A percentile compares a stretch with the other conserved stretches of the same genome.
Evolutionary conservation across 53 echinoderm and acorn worm species (phyloP).

Genomic region (Hippasteria phrygiana): DNA sequence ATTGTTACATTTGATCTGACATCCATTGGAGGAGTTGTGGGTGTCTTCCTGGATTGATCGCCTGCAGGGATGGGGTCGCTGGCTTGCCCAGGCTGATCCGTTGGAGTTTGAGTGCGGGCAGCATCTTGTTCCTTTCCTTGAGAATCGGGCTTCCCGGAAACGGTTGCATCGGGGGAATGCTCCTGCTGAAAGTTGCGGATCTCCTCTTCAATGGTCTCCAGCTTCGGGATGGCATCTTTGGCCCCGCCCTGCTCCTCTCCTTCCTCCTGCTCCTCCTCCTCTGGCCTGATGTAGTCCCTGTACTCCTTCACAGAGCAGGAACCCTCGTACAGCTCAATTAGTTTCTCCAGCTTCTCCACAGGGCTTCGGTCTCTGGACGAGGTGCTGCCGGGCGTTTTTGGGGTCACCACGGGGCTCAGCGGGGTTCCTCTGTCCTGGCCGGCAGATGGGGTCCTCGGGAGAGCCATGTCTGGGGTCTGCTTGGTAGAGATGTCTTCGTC

Average conservation of each 20-base stretch:
- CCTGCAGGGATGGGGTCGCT: not conserved
- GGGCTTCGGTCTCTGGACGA: constrained; percentile 78
- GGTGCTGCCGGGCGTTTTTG: constrained; percentile 14
- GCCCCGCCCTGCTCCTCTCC: not conserved
- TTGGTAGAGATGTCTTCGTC: constrained; percentile 48
- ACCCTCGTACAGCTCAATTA: constrained; percentile 91
- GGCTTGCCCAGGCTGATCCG: not conserved
- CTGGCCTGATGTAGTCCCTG: constrained; percentile 70
- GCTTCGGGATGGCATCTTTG: constrained; percentile 28
- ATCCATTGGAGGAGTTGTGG: not conserved
- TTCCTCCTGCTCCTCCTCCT: constrained; percentile 31
- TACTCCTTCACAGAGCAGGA: constrained; percentile 76
- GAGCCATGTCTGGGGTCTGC: constrained; percentile 69
- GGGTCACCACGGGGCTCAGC: constrained; percentile 36
- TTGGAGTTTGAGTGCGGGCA: not conserved
- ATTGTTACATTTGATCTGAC: constrained; percentile 23
- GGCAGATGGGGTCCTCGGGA: constrained; percentile 77
- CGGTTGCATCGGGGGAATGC: constrained; percentile 51
- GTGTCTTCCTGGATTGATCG: not conserved
- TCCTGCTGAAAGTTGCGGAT: constrained; percentile 30
- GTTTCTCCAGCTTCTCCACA: constrained; percentile 91
- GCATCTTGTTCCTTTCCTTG: not conserved
- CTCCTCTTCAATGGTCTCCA: constrained; percentile 56
- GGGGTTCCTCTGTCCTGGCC: constrained; percentile 28
- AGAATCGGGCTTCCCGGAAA: not conserved